Evolutionary conservation across 1,140 invertebrate genomes (phyloP).

Genomic region (Melipona quadrifasciata): DNA sequence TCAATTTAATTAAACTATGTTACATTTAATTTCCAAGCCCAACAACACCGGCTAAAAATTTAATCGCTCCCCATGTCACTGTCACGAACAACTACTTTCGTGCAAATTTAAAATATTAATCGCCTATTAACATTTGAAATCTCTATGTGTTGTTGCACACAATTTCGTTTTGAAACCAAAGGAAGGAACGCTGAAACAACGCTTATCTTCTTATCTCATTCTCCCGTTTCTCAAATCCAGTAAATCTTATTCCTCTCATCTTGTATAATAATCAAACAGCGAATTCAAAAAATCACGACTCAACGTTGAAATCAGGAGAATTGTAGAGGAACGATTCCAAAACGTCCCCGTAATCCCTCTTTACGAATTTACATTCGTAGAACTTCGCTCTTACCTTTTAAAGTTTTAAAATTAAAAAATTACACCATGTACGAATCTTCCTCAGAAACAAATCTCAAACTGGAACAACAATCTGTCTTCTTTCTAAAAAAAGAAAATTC

Average conservation of each 20-base stretch:
- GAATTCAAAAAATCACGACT: background rate
- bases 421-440: background rate
- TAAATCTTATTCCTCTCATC: too few species aligned
- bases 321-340: background rate
- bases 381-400: background rate
- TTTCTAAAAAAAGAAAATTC: background rate
- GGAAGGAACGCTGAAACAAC: background rate
- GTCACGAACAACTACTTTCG: background rate
- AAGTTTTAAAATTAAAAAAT: background rate
- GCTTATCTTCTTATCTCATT: too few species aligned
- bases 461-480: background rate
- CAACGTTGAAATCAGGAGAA: background rate
- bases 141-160: background rate
- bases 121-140: too few species aligned
- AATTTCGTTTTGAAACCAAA: background rate
- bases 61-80: background rate
- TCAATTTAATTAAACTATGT: background rate
- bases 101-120: background rate
- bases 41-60: background rate
- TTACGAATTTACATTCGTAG: background rate
- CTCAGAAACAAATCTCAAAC: too few species aligned
- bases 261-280: too few species aligned
- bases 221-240: background rate
- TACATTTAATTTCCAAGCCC: background rate
- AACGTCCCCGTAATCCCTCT: background rate